Conservation (phyloP, 2,113 vertebrate genomes). For the Upupa epops region DNA sequence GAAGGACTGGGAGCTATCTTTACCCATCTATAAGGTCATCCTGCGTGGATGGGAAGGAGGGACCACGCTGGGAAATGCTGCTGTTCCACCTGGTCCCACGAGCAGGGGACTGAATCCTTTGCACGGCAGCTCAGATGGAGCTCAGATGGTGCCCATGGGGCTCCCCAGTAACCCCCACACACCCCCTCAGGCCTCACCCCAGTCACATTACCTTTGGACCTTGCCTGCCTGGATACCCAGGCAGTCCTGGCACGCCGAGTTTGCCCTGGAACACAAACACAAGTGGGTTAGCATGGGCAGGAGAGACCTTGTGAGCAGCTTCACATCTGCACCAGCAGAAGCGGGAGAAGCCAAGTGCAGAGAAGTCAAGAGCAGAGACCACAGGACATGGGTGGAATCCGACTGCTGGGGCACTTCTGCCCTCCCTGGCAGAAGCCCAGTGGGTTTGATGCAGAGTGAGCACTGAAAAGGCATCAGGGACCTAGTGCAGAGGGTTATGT, state of each 20-base stretch:
- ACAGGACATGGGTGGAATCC: rapidly evolving
- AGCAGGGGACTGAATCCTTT: not conserved
- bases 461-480: rapidly evolving
- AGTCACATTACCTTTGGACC: slow-evolving; percentile 86
- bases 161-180: not conserved
- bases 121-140: not conserved
- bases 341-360: not conserved
- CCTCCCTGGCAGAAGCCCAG: not conserved
- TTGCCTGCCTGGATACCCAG: slow-evolving; percentile 94
- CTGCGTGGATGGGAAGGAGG: not conserved
- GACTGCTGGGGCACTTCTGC: not conserved
- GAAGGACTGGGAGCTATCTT: not conserved
- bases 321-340: not conserved
- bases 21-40: not conserved
- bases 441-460: not conserved
- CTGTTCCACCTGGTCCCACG: rapidly evolving
- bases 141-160: rapidly evolving
- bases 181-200: rapidly evolving
- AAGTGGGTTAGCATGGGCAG: not conserved
- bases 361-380: not conserved
- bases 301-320: not conserved
- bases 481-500: rapidly evolving
- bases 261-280: slow-evolving; percentile 82
- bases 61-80: rapidly evolving
- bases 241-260: slow-evolving; percentile 94